A percentile compares a stretch with the other conserved stretches of the same genome.
phyloP scores from a whole-genome alignment of 2,888 invertebrate genomes.

The Gonocerus acuteangulatus region DNA sequence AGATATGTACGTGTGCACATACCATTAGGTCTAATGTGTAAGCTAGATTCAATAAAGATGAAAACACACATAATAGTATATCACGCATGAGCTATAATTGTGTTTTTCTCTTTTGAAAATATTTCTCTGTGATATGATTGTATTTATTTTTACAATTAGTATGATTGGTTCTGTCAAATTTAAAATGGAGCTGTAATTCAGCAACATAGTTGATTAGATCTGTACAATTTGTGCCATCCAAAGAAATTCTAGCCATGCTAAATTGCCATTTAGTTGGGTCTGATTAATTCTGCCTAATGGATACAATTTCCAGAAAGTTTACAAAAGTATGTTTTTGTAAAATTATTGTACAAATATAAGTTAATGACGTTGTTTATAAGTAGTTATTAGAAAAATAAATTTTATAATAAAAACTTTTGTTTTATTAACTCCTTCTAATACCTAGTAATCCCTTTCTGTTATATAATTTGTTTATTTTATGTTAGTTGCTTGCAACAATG shows the following conservation, averaged over 20 bases:
- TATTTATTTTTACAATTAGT: constrained; percentile 20
- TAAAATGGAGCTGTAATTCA: neutral
- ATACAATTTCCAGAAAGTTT: neutral
- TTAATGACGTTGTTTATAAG: constrained; percentile 41
- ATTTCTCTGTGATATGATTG: constrained; percentile 21
- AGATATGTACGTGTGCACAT: neutral
- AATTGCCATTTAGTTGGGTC: constrained; percentile 23
- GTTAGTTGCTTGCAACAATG: too few species aligned
- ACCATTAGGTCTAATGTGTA: constrained; percentile 18
- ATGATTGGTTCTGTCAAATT: neutral
- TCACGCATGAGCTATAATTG: too few species aligned
- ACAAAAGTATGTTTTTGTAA: constrained; percentile 30
- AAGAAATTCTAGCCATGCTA: constrained; percentile 16
- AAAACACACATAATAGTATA: too few species aligned
- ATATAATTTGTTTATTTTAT: too few species aligned
- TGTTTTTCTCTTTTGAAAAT: neutral
- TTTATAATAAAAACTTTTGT: constrained; percentile 23
- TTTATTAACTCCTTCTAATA: constrained; percentile 6
- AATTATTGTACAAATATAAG: constrained; percentile 35
- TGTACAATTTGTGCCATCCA: constrained; percentile 21
- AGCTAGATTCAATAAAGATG: neutral
- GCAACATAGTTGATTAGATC: constrained; percentile 1
- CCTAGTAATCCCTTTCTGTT: too few species aligned
- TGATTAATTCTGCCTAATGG: constrained; percentile 3
- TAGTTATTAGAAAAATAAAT: constrained; percentile 23